These are phyloP conservation scores for Drepana falcataria DNA, from an alignment of 2,888 invertebrate species.

Conservation along the genomic window DNA sequence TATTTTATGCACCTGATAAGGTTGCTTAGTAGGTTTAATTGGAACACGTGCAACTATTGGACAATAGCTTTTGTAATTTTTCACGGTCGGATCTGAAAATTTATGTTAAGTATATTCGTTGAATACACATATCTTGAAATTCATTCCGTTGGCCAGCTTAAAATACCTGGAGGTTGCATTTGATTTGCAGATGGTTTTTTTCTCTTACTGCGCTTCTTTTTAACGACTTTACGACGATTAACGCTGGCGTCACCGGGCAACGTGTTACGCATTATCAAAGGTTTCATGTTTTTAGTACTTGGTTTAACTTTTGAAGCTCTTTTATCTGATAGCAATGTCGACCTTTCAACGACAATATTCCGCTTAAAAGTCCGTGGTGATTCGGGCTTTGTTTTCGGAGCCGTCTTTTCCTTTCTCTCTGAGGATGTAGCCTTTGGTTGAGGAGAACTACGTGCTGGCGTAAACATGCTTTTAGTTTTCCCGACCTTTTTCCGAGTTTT, in stretches of 20 bases:
- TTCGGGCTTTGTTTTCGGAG: constrained; percentile 2
- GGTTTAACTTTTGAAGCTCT: background rate
- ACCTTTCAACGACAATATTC: background rate
- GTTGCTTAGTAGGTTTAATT: background rate
- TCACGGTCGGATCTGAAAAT: background rate
- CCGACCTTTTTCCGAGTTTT: constrained; percentile 26
- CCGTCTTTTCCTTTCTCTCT: constrained; percentile 21
- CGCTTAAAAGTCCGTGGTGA: background rate
- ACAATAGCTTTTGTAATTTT: background rate
- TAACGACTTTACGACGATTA: constrained; percentile 20
- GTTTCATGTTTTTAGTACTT: background rate
- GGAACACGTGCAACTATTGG: background rate
- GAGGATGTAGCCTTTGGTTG: constrained; percentile 19
- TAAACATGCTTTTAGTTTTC: constrained; percentile 28
- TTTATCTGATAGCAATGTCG: background rate
- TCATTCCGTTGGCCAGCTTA: constrained; percentile 12
- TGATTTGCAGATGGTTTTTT: constrained; percentile 16
- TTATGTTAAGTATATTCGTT: background rate
- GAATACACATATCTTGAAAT: background rate
- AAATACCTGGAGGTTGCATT: constrained; percentile 17
- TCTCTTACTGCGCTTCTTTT: constrained; percentile 26
- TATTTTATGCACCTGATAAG: background rate
- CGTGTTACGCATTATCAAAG: background rate
- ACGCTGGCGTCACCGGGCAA: background rate
- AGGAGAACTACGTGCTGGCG: constrained; percentile 9